phyloP scores from a whole-genome alignment of 2,113 vertebrate genomes.

The Natator depressus region DNA sequence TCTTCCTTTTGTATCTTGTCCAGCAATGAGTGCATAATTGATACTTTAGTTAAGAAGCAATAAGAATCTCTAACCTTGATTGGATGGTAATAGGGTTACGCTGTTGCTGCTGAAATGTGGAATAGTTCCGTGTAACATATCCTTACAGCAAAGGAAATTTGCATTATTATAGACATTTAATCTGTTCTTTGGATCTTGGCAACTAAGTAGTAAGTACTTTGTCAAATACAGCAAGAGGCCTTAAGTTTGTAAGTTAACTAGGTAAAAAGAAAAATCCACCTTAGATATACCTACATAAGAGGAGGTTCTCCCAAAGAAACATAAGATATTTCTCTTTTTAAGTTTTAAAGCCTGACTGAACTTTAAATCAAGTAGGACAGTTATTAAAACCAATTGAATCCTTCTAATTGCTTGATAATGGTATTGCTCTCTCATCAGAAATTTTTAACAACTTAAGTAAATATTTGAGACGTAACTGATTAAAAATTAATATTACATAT shows the following conservation, averaged over 20 bases:
- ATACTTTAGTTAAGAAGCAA: no score
- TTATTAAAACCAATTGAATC: neutral
- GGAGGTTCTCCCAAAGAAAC: neutral
- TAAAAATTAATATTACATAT: conserved; percentile 57
- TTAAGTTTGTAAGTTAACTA: neutral
- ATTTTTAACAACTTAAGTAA: conserved; percentile 50
- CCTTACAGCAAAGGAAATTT: no score
- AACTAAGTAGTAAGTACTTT: no score
- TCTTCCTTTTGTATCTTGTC: no score
- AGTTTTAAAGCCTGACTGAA: neutral
- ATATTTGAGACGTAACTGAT: conserved; percentile 57
- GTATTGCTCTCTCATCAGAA: neutral
- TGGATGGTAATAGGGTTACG: no score
- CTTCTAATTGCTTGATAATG: neutral
- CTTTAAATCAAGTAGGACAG: neutral
- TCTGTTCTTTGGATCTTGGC: no score
- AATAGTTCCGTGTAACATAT: no score
- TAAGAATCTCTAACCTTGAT: no score
- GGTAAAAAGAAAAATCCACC: neutral
- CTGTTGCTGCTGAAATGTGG: no score
- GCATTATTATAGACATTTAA: no score
- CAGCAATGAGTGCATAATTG: no score
- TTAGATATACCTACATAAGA: neutral
- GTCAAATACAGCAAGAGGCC: neutral
- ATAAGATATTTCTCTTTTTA: neutral